Evolutionary conservation across 2,888 invertebrate genomes (phyloP).

Genomic region (Acleris cristana): DNA sequence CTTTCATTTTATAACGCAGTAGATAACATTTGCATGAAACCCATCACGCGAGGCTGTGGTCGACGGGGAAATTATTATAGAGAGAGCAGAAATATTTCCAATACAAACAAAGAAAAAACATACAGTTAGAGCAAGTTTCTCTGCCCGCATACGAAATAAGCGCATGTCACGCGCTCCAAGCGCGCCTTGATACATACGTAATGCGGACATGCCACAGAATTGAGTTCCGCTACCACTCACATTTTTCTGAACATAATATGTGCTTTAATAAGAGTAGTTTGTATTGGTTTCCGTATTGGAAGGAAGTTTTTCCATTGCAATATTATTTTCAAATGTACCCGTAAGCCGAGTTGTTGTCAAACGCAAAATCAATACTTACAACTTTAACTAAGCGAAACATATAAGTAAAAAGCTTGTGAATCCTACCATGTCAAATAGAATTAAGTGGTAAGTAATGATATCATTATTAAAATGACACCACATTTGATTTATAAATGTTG

Average conservation of each 20-base stretch:
- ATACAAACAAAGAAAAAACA: constrained; percentile 45
- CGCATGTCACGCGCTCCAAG: constrained; percentile 43
- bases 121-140: constrained; percentile 48
- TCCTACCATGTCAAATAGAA: too few species aligned
- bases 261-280: constrained; percentile 35
- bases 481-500: too few species aligned
- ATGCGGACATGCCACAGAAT: constrained; percentile 40
- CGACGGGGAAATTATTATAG: constrained; percentile 37
- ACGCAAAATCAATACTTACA: not conserved
- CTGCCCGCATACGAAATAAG: constrained; percentile 48
- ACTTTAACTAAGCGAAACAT: not conserved
- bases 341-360: too few species aligned
- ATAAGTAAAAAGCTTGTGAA: too few species aligned
- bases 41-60: constrained; percentile 34
- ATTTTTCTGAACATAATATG: constrained; percentile 42
- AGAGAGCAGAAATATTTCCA: constrained; percentile 43
- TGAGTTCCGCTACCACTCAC: constrained; percentile 43
- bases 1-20: constrained; percentile 25
- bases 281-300: constrained; percentile 28
- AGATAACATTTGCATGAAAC: constrained; percentile 35
- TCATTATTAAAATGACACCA: too few species aligned
- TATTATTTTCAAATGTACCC: constrained; percentile 5
- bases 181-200: constrained; percentile 48
- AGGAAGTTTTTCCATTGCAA: constrained; percentile 4
- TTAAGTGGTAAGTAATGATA: too few species aligned